phyloP scores from a whole-genome alignment of 53 echinoderm and acorn worm species.

The Luidia sarsii region DNA sequence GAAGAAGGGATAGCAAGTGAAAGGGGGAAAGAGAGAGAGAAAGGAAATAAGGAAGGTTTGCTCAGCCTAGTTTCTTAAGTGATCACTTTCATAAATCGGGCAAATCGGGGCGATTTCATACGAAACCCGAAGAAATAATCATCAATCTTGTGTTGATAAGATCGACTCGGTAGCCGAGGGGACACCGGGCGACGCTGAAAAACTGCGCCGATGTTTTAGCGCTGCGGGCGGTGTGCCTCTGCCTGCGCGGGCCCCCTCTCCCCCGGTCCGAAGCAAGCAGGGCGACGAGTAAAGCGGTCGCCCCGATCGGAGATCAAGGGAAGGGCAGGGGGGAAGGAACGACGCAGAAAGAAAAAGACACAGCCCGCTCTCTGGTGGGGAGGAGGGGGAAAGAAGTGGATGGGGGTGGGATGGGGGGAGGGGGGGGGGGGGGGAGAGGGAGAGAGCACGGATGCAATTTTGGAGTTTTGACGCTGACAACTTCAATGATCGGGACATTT shows the following conservation, averaged over 20 bases:
- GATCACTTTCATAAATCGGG: slow-evolving; percentile 29
- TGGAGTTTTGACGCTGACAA: slow-evolving; percentile 36
- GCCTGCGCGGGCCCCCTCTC: slow-evolving; percentile 12
- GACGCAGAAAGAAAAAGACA: neutral
- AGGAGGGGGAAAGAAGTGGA: too few species aligned
- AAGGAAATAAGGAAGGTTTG: too few species aligned
- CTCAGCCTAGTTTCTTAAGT: too few species aligned
- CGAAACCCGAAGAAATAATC: slow-evolving; percentile 25
- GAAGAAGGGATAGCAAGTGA: too few species aligned
- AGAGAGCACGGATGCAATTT: slow-evolving; percentile 20
- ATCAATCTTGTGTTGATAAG: slow-evolving; percentile 44
- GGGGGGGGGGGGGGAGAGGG: too few species aligned
- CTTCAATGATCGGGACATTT: slow-evolving; percentile 13
- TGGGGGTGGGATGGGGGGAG: neutral
- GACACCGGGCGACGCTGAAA: slow-evolving; percentile 28
- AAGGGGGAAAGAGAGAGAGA: neutral
- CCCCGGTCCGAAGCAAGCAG: neutral
- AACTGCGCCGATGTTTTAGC: slow-evolving; percentile 9
- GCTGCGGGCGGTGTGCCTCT: slow-evolving; percentile 30
- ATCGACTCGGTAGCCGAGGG: slow-evolving; percentile 17
- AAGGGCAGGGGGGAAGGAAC: too few species aligned
- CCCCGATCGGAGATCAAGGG: too few species aligned
- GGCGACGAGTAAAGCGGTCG: neutral
- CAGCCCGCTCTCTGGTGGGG: too few species aligned
- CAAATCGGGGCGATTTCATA: slow-evolving; percentile 11